A percentile compares a stretch with the other conserved stretches of the same genome.
These are phyloP conservation scores for Henricia sp. DNA, from an alignment of 53 echinoderm and acorn worm species.

Conservation along the genomic window DNA sequence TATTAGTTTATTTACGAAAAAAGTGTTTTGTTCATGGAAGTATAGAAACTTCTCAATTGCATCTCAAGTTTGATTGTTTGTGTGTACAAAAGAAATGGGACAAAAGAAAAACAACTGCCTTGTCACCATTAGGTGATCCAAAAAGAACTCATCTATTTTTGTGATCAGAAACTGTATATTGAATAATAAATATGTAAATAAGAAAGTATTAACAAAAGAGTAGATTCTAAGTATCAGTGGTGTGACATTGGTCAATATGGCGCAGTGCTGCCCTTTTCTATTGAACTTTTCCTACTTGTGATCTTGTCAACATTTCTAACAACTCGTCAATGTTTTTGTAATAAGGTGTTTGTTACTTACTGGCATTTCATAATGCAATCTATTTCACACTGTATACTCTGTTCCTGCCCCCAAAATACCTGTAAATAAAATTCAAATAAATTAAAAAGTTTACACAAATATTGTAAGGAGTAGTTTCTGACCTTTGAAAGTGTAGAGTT, in stretches of 20 bases:
- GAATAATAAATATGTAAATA: conserved; percentile 56
- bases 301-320: no score
- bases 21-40: background rate
- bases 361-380: no score
- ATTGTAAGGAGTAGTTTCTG: no score
- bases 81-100: background rate
- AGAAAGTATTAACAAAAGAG: background rate
- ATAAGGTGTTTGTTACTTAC: no score
- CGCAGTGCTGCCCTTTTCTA: conserved; percentile 52
- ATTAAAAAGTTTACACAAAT: no score
- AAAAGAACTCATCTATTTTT: conserved; percentile 43
- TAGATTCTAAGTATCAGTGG: conserved; percentile 11
- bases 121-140: conserved; percentile 16
- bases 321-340: no score
- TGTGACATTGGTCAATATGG: conserved; percentile 31
- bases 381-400: no score
- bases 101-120: conserved; percentile 34
- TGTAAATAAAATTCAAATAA: no score
- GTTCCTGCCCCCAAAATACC: no score
- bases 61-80: background rate
- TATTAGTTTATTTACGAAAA: background rate
- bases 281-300: conserved; percentile 20
- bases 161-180: conserved; percentile 55
- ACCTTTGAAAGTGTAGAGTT: no score
- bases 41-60: background rate